phyloP scores from a whole-genome alignment of 2,797 vertebrate species.

The Coracias cyanogaster region DNA sequence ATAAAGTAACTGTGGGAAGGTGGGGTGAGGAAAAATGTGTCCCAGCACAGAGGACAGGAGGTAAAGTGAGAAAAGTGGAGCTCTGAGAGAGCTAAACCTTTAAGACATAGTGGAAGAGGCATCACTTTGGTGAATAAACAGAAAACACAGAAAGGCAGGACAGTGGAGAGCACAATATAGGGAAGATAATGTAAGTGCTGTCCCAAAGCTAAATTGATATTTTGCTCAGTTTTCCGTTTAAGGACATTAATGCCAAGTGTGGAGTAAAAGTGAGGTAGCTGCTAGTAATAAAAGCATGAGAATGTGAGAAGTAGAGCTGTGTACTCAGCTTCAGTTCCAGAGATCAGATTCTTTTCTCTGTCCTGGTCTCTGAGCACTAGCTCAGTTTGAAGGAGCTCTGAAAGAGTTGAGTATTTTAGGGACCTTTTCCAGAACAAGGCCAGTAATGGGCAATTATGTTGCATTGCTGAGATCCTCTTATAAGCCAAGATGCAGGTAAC shows the following conservation, averaged over 20 bases:
- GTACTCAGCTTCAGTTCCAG: background rate
- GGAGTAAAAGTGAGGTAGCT: background rate
- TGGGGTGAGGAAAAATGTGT: background rate
- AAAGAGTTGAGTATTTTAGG: background rate
- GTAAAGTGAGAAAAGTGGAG: background rate
- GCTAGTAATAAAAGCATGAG: background rate
- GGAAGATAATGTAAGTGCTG: background rate
- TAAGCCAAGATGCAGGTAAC: background rate
- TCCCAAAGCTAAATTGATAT: background rate
- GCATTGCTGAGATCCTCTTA: background rate
- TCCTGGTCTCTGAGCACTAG: background rate
- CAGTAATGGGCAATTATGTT: background rate
- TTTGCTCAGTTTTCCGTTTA: background rate
- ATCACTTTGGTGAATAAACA: background rate
- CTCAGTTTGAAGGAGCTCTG: background rate
- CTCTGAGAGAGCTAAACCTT: background rate
- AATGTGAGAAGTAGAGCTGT: background rate
- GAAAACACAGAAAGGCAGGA: background rate
- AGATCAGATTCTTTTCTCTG: background rate
- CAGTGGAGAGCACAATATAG: background rate
- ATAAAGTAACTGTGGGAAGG: background rate
- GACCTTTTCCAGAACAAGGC: background rate
- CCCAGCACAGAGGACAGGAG: background rate
- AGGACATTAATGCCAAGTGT: background rate
- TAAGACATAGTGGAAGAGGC: background rate